Conservation (phyloP, 2,888 invertebrate species). For the Cephalotes varians region DNA sequence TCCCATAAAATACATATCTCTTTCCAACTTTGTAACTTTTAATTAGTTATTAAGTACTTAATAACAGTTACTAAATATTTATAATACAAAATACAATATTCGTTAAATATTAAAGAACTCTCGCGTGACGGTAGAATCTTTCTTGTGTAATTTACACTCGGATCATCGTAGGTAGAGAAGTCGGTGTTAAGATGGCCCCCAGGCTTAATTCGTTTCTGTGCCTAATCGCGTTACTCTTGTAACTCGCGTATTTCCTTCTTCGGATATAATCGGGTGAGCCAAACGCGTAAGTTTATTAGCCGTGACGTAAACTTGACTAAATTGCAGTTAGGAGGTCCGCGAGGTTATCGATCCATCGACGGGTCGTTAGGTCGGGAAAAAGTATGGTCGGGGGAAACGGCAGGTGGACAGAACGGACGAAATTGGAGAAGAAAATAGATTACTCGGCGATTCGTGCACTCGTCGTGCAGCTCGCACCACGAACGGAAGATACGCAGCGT, state of each 20-base stretch:
- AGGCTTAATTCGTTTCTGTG: conserved; percentile 64
- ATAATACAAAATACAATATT: neutral
- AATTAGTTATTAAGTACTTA: neutral
- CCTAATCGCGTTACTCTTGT: conserved; percentile 63
- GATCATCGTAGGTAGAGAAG: neutral
- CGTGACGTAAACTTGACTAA: conserved; percentile 60
- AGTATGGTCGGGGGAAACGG: conserved; percentile 45
- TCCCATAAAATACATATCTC: neutral
- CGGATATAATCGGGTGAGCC: conserved; percentile 62
- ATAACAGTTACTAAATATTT: neutral
- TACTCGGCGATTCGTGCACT: conserved; percentile 13
- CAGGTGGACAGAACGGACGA: neutral
- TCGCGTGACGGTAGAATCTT: conserved; percentile 4
- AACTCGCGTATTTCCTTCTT: conserved; percentile 60
- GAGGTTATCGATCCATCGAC: conserved; percentile 54
- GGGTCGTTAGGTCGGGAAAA: conserved; percentile 3
- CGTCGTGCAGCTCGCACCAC: neutral
- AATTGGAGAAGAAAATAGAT: conserved; percentile 37
- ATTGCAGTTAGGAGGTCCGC: conserved; percentile 55
- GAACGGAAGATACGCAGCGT: neutral
- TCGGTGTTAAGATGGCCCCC: conserved; percentile 45
- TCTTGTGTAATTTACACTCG: neutral
- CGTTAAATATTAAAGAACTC: conserved; percentile 8
- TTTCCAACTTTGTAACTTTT: neutral
- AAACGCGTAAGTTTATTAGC: conserved; percentile 64